Evolutionary conservation across 1,140 invertebrate species (phyloP).

Genomic region (Diorhabda carinulata): DNA sequence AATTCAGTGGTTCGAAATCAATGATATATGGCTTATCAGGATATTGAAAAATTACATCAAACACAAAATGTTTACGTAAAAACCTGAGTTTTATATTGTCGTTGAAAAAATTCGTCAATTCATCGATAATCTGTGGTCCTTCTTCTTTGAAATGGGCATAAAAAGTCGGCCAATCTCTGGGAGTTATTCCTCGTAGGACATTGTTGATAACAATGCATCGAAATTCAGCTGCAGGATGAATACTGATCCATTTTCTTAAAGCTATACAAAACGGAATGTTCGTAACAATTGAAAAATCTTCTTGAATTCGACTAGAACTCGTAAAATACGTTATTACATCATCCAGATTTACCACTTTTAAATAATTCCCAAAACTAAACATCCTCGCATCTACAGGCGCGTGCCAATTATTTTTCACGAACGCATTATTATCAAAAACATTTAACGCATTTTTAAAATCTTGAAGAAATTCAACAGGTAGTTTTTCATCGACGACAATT

Average conservation of each 20-base stretch:
- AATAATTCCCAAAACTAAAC: constrained; percentile 40
- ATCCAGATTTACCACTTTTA: constrained; percentile 39
- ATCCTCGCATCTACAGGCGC: constrained; percentile 43
- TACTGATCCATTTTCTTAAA: constrained; percentile 40
- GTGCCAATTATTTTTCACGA: constrained; percentile 45
- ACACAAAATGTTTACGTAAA: constrained; percentile 36
- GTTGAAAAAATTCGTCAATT: constrained; percentile 36
- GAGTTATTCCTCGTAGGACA: constrained; percentile 41
- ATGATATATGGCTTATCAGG: constrained; percentile 37
- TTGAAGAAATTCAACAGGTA: constrained; percentile 17
- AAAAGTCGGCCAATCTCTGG: constrained; percentile 45
- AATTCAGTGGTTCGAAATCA: constrained; percentile 42
- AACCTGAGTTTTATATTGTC: constrained; percentile 36
- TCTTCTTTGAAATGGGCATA: constrained; percentile 43
- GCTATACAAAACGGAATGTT: constrained; percentile 39
- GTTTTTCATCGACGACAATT: background rate
- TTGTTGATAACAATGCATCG: constrained; percentile 44
- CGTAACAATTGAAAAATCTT: constrained; percentile 40
- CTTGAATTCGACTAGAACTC: constrained; percentile 36
- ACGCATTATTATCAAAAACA: constrained; percentile 33
- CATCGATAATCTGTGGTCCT: constrained; percentile 38
- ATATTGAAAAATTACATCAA: constrained; percentile 40
- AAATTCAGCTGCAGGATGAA: constrained; percentile 45
- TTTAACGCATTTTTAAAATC: constrained; percentile 40
- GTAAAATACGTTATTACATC: constrained; percentile 40